Evolutionary conservation across 2,888 invertebrate species (phyloP).

Genomic region (Cryptus armator): DNA sequence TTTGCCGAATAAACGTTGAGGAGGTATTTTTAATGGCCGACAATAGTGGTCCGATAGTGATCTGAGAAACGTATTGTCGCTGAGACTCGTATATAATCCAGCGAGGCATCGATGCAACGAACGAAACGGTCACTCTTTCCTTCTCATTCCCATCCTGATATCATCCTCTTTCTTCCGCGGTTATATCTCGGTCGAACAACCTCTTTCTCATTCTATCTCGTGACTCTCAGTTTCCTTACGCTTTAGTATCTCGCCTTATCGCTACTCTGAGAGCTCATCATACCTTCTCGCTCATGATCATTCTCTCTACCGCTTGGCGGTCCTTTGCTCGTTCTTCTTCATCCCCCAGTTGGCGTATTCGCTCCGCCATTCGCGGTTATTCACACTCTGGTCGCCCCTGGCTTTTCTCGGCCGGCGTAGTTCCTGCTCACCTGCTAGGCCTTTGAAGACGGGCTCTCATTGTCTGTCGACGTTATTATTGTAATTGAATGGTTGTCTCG

Average conservation of each 20-base stretch:
- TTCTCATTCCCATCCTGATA: slow-evolving; percentile 9
- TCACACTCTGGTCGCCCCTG: slow-evolving; percentile 51
- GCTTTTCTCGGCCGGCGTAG: slow-evolving; percentile 1
- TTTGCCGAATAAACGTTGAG: slow-evolving; percentile 80
- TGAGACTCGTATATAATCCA: slow-evolving; percentile 63
- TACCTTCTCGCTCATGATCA: slow-evolving; percentile 16
- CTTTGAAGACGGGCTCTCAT: slow-evolving; percentile 77
- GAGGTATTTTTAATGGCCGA: slow-evolving; percentile 81
- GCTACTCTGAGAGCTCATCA: slow-evolving; percentile 34
- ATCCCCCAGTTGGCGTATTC: slow-evolving; percentile 13
- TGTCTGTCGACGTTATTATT: slow-evolving; percentile 79
- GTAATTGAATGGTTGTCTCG: slow-evolving; percentile 81
- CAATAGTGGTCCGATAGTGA: slow-evolving; percentile 79
- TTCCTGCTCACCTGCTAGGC: slow-evolving; percentile 73
- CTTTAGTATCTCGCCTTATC: slow-evolving; percentile 33
- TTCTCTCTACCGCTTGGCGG: not conserved
- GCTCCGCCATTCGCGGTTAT: slow-evolving; percentile 48
- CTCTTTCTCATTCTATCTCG: slow-evolving; percentile 24
- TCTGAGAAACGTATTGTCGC: slow-evolving; percentile 76
- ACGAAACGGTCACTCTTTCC: slow-evolving; percentile 37
- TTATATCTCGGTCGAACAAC: not conserved
- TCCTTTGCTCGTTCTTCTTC: not conserved
- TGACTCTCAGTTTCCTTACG: slow-evolving; percentile 34
- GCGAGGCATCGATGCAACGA: slow-evolving; percentile 54
- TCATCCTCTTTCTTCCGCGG: not conserved